phyloP scores from a whole-genome alignment of 2,797 vertebrate genomes.

The Artibeus lituratus region DNA sequence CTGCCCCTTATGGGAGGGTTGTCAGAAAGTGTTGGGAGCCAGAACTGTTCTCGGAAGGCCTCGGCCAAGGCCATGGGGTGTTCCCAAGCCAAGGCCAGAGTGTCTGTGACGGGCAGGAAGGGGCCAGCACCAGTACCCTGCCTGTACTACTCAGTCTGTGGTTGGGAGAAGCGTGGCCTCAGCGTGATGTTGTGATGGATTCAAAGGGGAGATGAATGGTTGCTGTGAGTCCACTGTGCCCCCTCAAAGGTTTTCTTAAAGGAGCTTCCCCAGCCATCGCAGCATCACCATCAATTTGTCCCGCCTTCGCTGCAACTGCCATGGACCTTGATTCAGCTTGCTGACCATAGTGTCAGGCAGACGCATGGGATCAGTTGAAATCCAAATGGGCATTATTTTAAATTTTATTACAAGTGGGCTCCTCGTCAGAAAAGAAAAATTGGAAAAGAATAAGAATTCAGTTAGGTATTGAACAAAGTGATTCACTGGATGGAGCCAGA shows the following conservation, averaged over 20 bases:
- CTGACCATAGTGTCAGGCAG: not conserved
- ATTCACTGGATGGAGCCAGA: not conserved
- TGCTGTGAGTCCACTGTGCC: not conserved
- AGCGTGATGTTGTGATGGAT: not conserved
- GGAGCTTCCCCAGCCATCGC: not conserved
- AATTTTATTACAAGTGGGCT: not conserved
- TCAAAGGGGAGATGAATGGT: not conserved
- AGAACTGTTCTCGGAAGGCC: not conserved
- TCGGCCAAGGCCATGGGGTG: not conserved
- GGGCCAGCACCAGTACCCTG: not conserved
- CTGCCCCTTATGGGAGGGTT: not conserved
- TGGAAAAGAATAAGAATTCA: constrained; percentile 28
- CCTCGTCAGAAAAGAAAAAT: constrained; percentile 13
- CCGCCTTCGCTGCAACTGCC: not conserved
- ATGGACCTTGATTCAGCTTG: constrained; percentile 1
- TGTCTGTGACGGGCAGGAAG: not conserved
- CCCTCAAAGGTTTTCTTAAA: not conserved
- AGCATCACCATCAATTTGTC: not conserved
- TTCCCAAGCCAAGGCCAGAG: not conserved
- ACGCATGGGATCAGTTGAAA: not conserved
- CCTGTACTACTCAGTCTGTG: not conserved
- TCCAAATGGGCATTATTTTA: not conserved
- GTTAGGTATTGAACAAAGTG: not conserved
- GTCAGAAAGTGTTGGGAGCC: not conserved
- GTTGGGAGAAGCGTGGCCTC: not conserved